Conservation (phyloP, 2,797 vertebrate genomes). For the Tarsius wallacei region DNA sequence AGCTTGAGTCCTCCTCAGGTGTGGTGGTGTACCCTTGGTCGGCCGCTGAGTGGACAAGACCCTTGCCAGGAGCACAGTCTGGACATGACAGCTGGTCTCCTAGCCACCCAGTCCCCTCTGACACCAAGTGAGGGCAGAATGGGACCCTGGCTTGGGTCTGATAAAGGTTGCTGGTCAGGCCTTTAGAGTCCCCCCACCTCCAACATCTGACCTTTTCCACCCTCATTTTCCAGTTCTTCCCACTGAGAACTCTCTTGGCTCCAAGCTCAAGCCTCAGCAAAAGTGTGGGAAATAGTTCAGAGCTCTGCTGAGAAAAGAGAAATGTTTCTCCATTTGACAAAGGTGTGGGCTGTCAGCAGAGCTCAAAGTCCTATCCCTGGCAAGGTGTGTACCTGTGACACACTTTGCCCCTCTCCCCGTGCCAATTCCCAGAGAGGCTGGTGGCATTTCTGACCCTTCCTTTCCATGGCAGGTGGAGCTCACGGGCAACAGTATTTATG, state of each 20-base stretch:
- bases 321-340: background rate
- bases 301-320: background rate
- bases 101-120: background rate
- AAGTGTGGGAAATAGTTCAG: background rate
- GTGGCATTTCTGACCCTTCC: constrained; percentile 66
- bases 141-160: accelerated
- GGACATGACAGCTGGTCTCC: background rate
- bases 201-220: accelerated
- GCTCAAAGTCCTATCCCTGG: background rate
- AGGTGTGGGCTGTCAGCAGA: background rate
- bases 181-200: accelerated
- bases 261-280: background rate
- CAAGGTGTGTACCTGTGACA: background rate
- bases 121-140: background rate
- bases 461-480: constrained; percentile 95
- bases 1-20: background rate
- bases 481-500: constrained; percentile 98
- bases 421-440: background rate
- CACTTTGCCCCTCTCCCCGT: accelerated
- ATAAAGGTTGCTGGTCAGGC: background rate
- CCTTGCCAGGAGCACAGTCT: accelerated
- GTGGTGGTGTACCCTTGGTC: no score
- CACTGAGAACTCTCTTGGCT: background rate
- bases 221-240: no score
- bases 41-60: background rate